These are phyloP conservation scores for Spilosoma lubricipeda DNA, from an alignment of 2,888 invertebrate species.

Conservation along the genomic window DNA sequence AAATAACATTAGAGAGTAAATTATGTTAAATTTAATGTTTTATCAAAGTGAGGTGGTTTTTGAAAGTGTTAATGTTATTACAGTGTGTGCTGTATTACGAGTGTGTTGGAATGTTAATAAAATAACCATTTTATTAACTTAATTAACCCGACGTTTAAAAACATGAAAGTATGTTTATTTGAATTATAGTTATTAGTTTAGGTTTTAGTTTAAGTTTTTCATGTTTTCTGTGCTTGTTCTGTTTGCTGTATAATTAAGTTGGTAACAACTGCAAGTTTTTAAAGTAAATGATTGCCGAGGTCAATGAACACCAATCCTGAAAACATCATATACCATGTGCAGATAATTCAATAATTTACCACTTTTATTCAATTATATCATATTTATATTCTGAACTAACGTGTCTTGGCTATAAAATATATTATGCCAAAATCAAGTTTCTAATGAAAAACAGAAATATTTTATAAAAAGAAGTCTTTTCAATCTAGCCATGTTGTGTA, in stretches of 20 bases:
- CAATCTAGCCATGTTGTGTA: background rate
- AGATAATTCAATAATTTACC: no score
- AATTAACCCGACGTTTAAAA: background rate
- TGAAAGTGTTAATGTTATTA: conserved; percentile 2
- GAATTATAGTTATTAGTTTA: no score
- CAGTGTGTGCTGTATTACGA: background rate
- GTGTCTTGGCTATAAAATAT: background rate
- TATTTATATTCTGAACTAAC: background rate
- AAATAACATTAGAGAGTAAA: conserved; percentile 28
- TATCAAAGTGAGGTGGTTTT: background rate
- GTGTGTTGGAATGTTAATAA: background rate
- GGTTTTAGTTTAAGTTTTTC: no score
- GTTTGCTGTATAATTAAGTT: background rate
- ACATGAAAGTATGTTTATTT: background rate
- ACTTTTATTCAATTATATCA: no score
- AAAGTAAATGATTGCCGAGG: no score
- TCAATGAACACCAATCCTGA: background rate
- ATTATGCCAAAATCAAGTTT: background rate
- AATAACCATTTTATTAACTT: background rate
- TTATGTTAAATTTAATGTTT: conserved; percentile 11
- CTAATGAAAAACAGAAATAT: background rate
- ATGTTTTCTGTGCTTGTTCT: background rate
- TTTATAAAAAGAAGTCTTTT: background rate
- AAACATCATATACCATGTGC: background rate
- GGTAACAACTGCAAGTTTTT: background rate